Evolutionary conservation across 1,140 invertebrate species (phyloP).

Genomic region (Zophobas atratus): DNA sequence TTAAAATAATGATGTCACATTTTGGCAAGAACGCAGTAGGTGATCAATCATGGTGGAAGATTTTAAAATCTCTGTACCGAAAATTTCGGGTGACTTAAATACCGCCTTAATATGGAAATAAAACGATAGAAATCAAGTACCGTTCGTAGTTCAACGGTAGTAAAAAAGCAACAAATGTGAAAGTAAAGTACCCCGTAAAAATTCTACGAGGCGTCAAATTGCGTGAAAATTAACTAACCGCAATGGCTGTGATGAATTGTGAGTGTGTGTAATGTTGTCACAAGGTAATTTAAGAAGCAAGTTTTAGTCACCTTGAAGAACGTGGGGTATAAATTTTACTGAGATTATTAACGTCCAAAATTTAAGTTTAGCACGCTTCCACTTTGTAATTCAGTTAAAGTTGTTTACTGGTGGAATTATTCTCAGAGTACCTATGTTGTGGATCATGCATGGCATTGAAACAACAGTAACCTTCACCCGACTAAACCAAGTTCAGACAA

Average conservation of each 20-base stretch:
- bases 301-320: slow-evolving; percentile 8
- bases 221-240: not conserved
- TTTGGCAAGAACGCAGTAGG: too few relatives aligned
- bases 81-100: not conserved
- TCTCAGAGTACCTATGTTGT: slow-evolving; percentile 29
- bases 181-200: not conserved
- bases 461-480: slow-evolving; percentile 50
- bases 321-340: not conserved
- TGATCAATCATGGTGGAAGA: too few relatives aligned
- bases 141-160: too few relatives aligned
- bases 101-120: not conserved
- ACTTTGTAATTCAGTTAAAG: slow-evolving; percentile 1
- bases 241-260: slow-evolving; percentile 9
- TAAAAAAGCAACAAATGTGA: not conserved
- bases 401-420: slow-evolving; percentile 19
- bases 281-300: not conserved
- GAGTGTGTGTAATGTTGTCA: not conserved
- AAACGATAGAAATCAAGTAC: too few relatives aligned
- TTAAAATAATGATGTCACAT: too few relatives aligned
- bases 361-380: slow-evolving; percentile 3
- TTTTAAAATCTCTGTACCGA: too few relatives aligned
- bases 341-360: slow-evolving; percentile 1
- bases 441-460: slow-evolving; percentile 49
- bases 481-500: slow-evolving; percentile 46
- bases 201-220: not conserved